A percentile compares a stretch with the other conserved stretches of the same genome.
These are phyloP conservation scores for Anolis sagrei DNA, from an alignment of 2,113 vertebrate species.

Conservation along the genomic window DNA sequence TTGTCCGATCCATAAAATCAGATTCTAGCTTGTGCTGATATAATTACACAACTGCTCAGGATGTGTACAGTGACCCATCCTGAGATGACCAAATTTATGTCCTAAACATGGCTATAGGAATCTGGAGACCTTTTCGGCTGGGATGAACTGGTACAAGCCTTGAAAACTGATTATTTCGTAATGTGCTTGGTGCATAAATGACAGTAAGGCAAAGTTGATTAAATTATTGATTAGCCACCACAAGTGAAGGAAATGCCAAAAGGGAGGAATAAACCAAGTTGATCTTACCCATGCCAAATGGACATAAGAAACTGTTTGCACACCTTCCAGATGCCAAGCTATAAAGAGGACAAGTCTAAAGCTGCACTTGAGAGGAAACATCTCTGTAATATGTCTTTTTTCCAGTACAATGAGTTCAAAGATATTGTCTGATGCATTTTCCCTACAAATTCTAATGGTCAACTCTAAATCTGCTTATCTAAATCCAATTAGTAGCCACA, in stretches of 20 bases:
- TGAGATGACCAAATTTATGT: neutral
- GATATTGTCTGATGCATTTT: constrained; percentile 24
- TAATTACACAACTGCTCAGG: neutral
- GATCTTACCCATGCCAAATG: constrained; percentile 10
- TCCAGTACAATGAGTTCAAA: constrained; percentile 14
- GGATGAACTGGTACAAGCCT: neutral
- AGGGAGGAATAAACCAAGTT: constrained; percentile 10
- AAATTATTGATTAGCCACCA: constrained; percentile 29
- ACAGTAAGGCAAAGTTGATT: constrained; percentile 23
- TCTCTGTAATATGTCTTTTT: neutral
- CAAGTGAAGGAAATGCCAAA: constrained; percentile 15
- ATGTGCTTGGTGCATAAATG: constrained; percentile 14
- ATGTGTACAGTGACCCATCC: neutral
- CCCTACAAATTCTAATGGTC: constrained; percentile 31
- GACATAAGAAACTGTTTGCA: neutral
- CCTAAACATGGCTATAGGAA: neutral
- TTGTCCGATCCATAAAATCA: neutral
- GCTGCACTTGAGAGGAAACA: constrained; percentile 1
- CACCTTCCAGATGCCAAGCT: neutral
- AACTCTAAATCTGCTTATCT: constrained; percentile 22
- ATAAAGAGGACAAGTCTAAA: constrained; percentile 10
- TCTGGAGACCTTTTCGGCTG: neutral
- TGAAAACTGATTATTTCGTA: neutral
- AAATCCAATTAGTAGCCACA: constrained; percentile 29
- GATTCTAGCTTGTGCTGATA: neutral